phyloP scores from a whole-genome alignment of 2,888 invertebrate species.

The Rotaria socialis region DNA sequence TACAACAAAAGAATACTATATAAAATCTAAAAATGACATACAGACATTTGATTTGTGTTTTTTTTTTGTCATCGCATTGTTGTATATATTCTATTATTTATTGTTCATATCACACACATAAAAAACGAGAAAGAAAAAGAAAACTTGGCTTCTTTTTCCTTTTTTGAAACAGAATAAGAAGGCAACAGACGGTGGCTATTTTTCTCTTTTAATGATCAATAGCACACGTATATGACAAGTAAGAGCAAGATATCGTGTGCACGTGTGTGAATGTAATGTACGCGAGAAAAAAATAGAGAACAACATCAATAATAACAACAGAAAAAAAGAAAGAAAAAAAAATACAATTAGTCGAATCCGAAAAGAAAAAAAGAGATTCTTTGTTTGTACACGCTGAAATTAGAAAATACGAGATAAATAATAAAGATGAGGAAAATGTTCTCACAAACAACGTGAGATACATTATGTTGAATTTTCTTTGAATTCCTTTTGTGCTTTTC shows the following conservation, averaged over 20 bases:
- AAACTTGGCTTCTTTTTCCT: constrained; percentile 1
- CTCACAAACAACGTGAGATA: constrained; percentile 29
- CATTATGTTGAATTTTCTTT: not conserved
- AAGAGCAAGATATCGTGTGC: not conserved
- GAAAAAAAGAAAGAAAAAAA: not conserved
- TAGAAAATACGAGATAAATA: constrained; percentile 28
- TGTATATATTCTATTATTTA: constrained; percentile 19
- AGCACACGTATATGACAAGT: not conserved
- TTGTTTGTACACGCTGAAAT: constrained; percentile 16
- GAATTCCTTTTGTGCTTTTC: not conserved
- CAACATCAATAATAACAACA: constrained; percentile 32
- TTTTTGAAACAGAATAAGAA: not conserved
- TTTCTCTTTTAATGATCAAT: not conserved
- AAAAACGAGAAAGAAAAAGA: not conserved
- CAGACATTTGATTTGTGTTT: not conserved
- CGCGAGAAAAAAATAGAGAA: not conserved
- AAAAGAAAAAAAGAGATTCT: not conserved
- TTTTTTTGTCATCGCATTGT: constrained; percentile 12
- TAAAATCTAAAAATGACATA: constrained; percentile 16
- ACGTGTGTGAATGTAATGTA: not conserved
- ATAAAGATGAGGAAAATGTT: not conserved
- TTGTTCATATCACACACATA: constrained; percentile 27
- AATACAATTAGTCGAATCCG: constrained; percentile 14
- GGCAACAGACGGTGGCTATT: not conserved
- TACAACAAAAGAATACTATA: not conserved